phyloP scores from a whole-genome alignment of 2,888 invertebrate genomes.

The Erannis defoliaria region DNA sequence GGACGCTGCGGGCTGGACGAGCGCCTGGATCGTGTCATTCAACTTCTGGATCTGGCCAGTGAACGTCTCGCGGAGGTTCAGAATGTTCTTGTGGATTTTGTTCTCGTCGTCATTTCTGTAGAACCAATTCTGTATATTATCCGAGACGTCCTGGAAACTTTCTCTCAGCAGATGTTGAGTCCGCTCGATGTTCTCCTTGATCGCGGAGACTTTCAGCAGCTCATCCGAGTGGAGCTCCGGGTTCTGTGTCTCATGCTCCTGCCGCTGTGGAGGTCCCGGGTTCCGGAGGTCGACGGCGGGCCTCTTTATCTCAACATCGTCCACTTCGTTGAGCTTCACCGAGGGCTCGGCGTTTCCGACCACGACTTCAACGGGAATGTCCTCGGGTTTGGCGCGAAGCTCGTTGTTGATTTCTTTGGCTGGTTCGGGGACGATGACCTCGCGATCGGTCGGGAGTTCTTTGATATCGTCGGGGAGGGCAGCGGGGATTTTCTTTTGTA shows the following conservation, averaged over 20 bases:
- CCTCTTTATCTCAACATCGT: slow-evolving; percentile 60
- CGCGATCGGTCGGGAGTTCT: slow-evolving; percentile 50
- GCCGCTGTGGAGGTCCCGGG: slow-evolving; percentile 75
- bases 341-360: slow-evolving; percentile 57
- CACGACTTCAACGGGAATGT: slow-evolving; percentile 72
- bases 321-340: slow-evolving; percentile 50
- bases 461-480: slow-evolving; percentile 49
- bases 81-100: slow-evolving; percentile 64
- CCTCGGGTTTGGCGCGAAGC: slow-evolving; percentile 54
- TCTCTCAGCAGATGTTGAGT: slow-evolving; percentile 57
- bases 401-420: slow-evolving; percentile 66
- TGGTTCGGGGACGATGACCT: slow-evolving; percentile 59
- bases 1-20: slow-evolving; percentile 34
- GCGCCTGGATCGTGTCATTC: slow-evolving; percentile 62
- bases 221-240: slow-evolving; percentile 64
- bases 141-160: slow-evolving; percentile 62
- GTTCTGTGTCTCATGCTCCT: slow-evolving; percentile 78
- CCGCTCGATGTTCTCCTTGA: slow-evolving; percentile 64
- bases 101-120: slow-evolving; percentile 62
- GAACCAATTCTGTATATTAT: slow-evolving; percentile 65
- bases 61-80: slow-evolving; percentile 63
- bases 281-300: slow-evolving; percentile 67
- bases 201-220: slow-evolving; percentile 54
- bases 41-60: slow-evolving; percentile 65
- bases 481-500: slow-evolving; percentile 44